phyloP scores from a whole-genome alignment of 2,797 vertebrate species.

The Clarias fuscus region DNA sequence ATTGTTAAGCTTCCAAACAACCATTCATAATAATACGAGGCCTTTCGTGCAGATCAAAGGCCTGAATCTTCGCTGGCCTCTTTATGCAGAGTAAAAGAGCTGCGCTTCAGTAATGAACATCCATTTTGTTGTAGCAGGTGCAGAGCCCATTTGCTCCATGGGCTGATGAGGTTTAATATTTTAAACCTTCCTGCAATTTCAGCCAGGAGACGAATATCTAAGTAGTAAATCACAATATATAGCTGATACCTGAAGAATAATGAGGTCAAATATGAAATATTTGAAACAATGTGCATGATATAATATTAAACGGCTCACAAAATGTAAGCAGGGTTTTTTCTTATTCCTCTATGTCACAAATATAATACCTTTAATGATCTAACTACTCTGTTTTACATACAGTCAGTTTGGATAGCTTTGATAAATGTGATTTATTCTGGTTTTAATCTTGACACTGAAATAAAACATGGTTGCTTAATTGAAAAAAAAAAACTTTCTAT shows the following conservation, averaged over 20 bases:
- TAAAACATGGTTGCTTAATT: neutral
- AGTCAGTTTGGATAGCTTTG: neutral
- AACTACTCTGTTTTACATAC: neutral
- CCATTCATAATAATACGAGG: slow-evolving; percentile 76
- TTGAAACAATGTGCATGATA: slow-evolving; percentile 20
- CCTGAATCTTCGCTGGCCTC: slow-evolving; percentile 47
- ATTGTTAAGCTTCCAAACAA: slow-evolving; percentile 51
- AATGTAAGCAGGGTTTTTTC: neutral
- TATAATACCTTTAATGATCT: neutral
- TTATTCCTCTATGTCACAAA: neutral
- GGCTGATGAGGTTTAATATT: slow-evolving; percentile 44
- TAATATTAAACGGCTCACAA: neutral
- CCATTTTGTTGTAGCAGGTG: slow-evolving; percentile 48
- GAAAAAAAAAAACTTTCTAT: neutral
- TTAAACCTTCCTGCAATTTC: slow-evolving; percentile 26
- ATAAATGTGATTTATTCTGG: neutral
- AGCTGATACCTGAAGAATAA: slow-evolving; percentile 2
- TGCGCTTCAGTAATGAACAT: slow-evolving; percentile 44
- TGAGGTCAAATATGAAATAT: slow-evolving; percentile 20
- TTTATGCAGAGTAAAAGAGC: slow-evolving; percentile 59
- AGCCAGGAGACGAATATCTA: slow-evolving; percentile 23
- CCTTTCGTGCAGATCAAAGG: slow-evolving; percentile 60
- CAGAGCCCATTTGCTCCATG: slow-evolving; percentile 38
- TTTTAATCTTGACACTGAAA: neutral
- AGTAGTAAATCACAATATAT: slow-evolving; percentile 17